Evolutionary conservation across 1,140 invertebrate species (phyloP).

Genomic region (Zaprionus tsacasi): DNA sequence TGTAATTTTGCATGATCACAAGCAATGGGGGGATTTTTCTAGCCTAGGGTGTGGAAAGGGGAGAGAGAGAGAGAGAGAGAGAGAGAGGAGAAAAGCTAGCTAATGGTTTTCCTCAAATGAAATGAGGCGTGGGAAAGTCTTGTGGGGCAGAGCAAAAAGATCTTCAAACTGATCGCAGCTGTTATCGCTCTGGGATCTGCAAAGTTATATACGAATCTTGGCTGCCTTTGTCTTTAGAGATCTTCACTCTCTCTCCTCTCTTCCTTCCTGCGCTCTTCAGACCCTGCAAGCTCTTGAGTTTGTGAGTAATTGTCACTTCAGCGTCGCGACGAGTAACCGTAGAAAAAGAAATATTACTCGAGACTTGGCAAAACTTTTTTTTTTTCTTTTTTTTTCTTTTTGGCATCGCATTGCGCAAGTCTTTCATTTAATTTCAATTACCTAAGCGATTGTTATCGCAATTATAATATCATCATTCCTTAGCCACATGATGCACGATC

Average conservation of each 20-base stretch:
- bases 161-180: constrained; percentile 9
- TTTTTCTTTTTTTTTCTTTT: constrained; percentile 20
- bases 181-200: not conserved
- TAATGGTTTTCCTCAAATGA: constrained; percentile 31
- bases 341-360: constrained; percentile 18
- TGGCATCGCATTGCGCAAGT: constrained; percentile 58
- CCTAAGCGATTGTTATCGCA: constrained; percentile 12
- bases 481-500: not conserved
- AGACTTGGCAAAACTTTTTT: constrained; percentile 16
- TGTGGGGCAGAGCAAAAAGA: not conserved
- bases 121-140: constrained; percentile 42
- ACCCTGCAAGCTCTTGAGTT: constrained; percentile 1
- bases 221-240: constrained; percentile 19
- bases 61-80: not conserved
- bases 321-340: constrained; percentile 14
- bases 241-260: constrained; percentile 37
- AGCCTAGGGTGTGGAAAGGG: not conserved
- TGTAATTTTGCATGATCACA: constrained; percentile 72
- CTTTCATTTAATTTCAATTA: constrained; percentile 28
- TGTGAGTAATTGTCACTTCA: constrained; percentile 57
- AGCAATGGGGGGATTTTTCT: constrained; percentile 11
- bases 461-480: constrained; percentile 2
- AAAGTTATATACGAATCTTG: not conserved
- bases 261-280: not conserved
- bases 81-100: not conserved